Conservation (phyloP, 2,797 vertebrate genomes). For the Schizopygopsis malacanthus region DNA sequence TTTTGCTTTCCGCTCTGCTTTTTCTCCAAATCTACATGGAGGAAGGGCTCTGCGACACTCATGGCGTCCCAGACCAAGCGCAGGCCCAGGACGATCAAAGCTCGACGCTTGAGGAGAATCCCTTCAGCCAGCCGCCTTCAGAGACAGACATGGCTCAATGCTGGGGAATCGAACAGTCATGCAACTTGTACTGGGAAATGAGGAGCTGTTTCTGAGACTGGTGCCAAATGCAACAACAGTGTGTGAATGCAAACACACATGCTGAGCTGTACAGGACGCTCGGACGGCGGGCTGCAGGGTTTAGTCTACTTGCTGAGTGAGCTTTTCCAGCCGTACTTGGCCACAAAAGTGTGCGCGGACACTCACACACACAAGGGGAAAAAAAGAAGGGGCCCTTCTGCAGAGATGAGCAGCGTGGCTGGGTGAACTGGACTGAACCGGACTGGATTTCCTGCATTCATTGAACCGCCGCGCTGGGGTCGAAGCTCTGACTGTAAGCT, state of each 20-base stretch:
- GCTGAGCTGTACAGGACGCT: background rate
- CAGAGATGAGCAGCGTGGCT: background rate
- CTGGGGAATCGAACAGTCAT: background rate
- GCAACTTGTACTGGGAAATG: slow-evolving; percentile 5
- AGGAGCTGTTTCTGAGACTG: slow-evolving; percentile 20
- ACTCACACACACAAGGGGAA: background rate
- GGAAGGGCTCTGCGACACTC: slow-evolving; percentile 61
- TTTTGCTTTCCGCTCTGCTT: slow-evolving; percentile 72
- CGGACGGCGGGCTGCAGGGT: background rate
- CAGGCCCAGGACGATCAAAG: slow-evolving; percentile 10
- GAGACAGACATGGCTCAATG: slow-evolving; percentile 4
- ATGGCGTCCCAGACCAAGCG: slow-evolving; percentile 1
- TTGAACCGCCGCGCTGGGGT: background rate
- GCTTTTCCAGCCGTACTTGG: slow-evolving; percentile 42
- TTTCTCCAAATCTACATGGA: slow-evolving; percentile 80
- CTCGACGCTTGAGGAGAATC: background rate
- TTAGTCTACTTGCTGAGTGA: slow-evolving; percentile 17
- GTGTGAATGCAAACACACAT: slow-evolving; percentile 2
- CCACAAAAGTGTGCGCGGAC: background rate
- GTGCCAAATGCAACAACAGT: slow-evolving; percentile 20
- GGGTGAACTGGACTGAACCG: slow-evolving; percentile 12
- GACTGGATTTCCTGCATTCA: slow-evolving; percentile 26
- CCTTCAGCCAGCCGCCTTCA: background rate
- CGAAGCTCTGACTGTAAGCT: slow-evolving; percentile 8
- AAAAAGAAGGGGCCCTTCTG: background rate